phyloP scores from a whole-genome alignment of 2,113 vertebrate species.

The Brachyistius frenatus region DNA sequence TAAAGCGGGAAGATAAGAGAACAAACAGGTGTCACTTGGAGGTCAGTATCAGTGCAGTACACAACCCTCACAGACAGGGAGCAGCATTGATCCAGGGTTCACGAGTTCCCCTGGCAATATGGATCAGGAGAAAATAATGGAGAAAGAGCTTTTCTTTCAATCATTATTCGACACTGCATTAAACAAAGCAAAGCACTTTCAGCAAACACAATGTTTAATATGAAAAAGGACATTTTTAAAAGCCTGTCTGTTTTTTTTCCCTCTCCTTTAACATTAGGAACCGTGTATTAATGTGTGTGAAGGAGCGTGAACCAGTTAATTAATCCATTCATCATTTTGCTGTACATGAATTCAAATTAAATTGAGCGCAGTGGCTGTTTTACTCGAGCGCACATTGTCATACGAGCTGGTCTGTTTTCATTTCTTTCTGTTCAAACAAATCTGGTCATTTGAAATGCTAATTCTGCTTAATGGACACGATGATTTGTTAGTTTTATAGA shows the following conservation, averaged over 20 bases:
- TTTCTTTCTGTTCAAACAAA: conserved; percentile 1
- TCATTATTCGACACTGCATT: conserved; percentile 14
- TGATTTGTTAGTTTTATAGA: conserved; percentile 21
- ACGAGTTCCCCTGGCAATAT: background rate
- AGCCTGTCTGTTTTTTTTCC: background rate
- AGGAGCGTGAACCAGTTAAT: background rate
- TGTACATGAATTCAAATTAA: conserved; percentile 8
- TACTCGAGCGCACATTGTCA: background rate
- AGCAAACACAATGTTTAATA: background rate
- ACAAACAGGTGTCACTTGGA: background rate
- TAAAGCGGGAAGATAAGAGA: conserved; percentile 62
- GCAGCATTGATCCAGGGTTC: conserved; percentile 60
- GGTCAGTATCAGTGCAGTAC: conserved; percentile 40
- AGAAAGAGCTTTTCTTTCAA: background rate
- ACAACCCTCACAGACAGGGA: conserved; percentile 63
- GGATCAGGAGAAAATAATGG: background rate
- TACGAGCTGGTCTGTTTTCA: background rate
- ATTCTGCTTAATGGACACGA: conserved; percentile 2
- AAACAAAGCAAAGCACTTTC: conserved; percentile 17
- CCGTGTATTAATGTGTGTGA: conserved; percentile 1
- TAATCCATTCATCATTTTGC: conserved; percentile 1
- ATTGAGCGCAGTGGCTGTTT: background rate
- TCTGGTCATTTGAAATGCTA: conserved; percentile 20
- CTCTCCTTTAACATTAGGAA: background rate
- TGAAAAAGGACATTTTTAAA: background rate